A percentile compares a stretch with the other conserved stretches of the same genome.
phyloP scores from a whole-genome alignment of 1,140 invertebrate genomes.

The Drosophila repletoides region DNA sequence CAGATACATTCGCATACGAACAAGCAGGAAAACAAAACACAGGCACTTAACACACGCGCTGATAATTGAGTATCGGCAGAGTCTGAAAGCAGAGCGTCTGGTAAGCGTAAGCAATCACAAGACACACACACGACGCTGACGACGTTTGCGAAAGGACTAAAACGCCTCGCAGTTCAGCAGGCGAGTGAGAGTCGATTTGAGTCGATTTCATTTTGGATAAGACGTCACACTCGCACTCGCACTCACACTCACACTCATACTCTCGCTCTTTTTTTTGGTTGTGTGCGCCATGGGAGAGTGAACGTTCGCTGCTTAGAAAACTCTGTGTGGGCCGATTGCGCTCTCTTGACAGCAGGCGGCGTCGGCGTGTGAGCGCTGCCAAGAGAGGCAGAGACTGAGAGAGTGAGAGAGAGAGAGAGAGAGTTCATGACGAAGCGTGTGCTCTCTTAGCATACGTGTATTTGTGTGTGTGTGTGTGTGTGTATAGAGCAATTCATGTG shows the following conservation, averaged over 20 bases:
- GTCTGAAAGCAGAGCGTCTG: constrained; percentile 27
- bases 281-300: constrained; percentile 33
- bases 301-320: constrained; percentile 46
- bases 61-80: constrained; percentile 44
- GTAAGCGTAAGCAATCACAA: constrained; percentile 12
- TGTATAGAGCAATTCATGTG: constrained; percentile 33
- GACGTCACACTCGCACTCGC: constrained; percentile 53
- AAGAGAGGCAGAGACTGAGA: constrained; percentile 18
- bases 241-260: constrained; percentile 31
- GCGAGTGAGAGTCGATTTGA: constrained; percentile 50
- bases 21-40: constrained; percentile 37
- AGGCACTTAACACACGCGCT: constrained; percentile 45
- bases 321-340: constrained; percentile 30
- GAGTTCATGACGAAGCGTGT: constrained; percentile 11
- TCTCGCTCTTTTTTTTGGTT: neutral
- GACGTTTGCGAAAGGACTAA: constrained; percentile 78
- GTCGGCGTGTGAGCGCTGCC: constrained; percentile 68
- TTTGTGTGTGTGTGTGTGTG: constrained; percentile 5
- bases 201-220: constrained; percentile 56
- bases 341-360: constrained; percentile 46
- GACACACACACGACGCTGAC: constrained; percentile 70
- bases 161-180: constrained; percentile 44
- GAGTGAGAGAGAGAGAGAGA: neutral
- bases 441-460: constrained; percentile 2
- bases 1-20: constrained; percentile 12